Percentiles rank a stretch among this genome's conserved stretches.
Evolutionary conservation across 2,797 vertebrate genomes (phyloP).

Genomic region (Echiichthys vipera): DNA sequence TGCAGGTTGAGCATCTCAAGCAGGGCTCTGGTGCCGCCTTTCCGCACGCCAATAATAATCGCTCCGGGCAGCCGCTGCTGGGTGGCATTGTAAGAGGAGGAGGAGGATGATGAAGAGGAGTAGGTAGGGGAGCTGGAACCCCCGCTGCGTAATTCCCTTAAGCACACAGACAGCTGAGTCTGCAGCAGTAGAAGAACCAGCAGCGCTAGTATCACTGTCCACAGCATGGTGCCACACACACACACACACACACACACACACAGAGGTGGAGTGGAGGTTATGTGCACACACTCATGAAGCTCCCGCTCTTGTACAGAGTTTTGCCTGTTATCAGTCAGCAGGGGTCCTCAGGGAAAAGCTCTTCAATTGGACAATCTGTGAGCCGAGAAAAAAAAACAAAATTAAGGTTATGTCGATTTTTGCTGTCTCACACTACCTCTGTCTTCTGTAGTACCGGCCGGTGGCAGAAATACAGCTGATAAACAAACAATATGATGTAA

Average conservation of each 20-base stretch:
- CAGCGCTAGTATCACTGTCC: conserved; percentile 84
- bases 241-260: conserved; percentile 41
- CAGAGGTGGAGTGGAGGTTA: conserved; percentile 50
- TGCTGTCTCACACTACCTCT: neutral
- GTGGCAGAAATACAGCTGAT: neutral
- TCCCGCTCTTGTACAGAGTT: conserved; percentile 30
- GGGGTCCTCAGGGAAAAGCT: conserved; percentile 47
- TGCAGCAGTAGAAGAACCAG: conserved; percentile 85
- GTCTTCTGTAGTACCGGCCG: neutral
- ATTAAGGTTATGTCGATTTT: conserved; percentile 31
- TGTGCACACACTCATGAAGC: conserved; percentile 66
- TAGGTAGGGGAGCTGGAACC: conserved; percentile 40
- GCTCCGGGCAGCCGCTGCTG: conserved; percentile 83
- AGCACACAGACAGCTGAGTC: conserved; percentile 82
- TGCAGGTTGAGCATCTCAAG: conserved; percentile 89
- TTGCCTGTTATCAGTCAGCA: conserved; percentile 66
- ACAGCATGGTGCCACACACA: conserved; percentile 80
- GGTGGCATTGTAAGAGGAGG: conserved; percentile 69
- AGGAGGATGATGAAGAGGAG: conserved; percentile 55
- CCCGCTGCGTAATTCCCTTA: conserved; percentile 75
- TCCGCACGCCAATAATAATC: conserved; percentile 88
- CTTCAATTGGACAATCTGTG: conserved; percentile 56
- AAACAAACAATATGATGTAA: neutral
- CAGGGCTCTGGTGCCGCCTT: conserved; percentile 86
- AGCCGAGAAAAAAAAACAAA: conserved; percentile 9